Percentiles rank a stretch among this genome's conserved stretches.
Evolutionary conservation across 2,113 vertebrate genomes (phyloP).

Genomic region (Bombycilla garrulus): DNA sequence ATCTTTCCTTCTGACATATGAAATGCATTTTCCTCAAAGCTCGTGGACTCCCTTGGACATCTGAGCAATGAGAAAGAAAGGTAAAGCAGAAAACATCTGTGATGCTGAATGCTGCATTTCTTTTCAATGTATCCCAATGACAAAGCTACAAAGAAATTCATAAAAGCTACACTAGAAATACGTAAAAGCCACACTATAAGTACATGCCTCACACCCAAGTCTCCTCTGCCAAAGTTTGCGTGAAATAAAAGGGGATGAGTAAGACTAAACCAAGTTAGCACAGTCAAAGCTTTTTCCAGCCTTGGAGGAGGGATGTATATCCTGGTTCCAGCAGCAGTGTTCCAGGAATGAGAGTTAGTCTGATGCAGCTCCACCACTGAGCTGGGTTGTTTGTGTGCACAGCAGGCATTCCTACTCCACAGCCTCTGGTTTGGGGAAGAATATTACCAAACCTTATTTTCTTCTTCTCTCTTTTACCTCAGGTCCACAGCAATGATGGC

Average conservation of each 20-base stretch:
- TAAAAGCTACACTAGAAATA: not conserved
- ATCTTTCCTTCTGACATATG: not conserved
- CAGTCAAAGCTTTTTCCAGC: not conserved
- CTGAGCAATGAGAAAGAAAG: not conserved
- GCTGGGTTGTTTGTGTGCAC: not conserved
- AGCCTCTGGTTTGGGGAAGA: not conserved
- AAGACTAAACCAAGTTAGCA: not conserved
- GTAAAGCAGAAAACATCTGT: not conserved
- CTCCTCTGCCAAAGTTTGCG: not conserved
- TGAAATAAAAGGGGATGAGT: not conserved
- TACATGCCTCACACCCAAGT: not conserved
- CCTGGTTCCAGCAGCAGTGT: not conserved
- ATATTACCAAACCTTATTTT: not conserved
- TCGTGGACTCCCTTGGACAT: not conserved
- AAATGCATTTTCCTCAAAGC: not conserved
- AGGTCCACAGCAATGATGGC: not conserved
- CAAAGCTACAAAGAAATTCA: not conserved
- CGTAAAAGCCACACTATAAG: not conserved
- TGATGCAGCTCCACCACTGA: not conserved
- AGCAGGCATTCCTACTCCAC: not conserved
- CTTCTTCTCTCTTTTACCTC: not conserved
- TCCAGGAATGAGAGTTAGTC: not conserved
- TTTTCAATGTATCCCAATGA: not conserved
- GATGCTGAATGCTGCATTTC: not conserved
- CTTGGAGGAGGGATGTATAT: not conserved